phyloP scores from a whole-genome alignment of 1,140 invertebrate genomes.

The Venturia canescens region DNA sequence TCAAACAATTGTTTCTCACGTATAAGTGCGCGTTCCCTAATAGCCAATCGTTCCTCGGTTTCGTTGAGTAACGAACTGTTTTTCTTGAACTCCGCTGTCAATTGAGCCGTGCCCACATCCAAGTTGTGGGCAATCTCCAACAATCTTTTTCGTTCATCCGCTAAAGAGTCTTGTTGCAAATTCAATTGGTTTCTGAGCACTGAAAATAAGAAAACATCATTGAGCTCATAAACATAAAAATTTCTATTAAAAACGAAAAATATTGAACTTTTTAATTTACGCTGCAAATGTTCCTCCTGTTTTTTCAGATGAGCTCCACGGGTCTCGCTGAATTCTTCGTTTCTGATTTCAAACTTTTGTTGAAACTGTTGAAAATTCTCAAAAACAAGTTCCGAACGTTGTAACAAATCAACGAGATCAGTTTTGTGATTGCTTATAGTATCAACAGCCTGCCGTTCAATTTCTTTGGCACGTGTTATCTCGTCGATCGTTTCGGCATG shows the following conservation, averaged over 20 bases:
- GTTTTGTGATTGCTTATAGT: slow-evolving; percentile 61
- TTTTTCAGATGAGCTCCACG: slow-evolving; percentile 62
- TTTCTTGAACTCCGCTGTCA: slow-evolving; percentile 65
- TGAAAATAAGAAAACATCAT: slow-evolving; percentile 56
- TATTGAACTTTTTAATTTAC: slow-evolving; percentile 54
- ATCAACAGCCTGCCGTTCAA: slow-evolving; percentile 66
- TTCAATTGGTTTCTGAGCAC: slow-evolving; percentile 64
- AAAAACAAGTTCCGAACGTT: slow-evolving; percentile 65
- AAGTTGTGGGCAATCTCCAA: slow-evolving; percentile 63
- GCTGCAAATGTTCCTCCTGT: slow-evolving; percentile 65
- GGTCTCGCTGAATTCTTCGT: slow-evolving; percentile 57
- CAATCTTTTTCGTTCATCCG: slow-evolving; percentile 65
- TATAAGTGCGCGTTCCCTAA: slow-evolving; percentile 61
- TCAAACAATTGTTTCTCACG: slow-evolving; percentile 69
- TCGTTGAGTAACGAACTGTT: slow-evolving; percentile 61
- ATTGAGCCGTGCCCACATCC: slow-evolving; percentile 56
- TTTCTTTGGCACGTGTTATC: slow-evolving; percentile 68
- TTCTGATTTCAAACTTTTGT: slow-evolving; percentile 61
- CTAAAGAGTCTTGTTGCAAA: slow-evolving; percentile 61
- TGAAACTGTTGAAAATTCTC: slow-evolving; percentile 60
- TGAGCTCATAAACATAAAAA: neutral
- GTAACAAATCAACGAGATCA: slow-evolving; percentile 66
- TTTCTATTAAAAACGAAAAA: neutral
- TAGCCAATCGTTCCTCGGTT: slow-evolving; percentile 63
- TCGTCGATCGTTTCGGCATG: slow-evolving; percentile 68